Percentiles rank a stretch among this genome's conserved stretches.
Evolutionary conservation across 2,113 vertebrate genomes (phyloP).

Genomic region (Spermophilus dauricus): DNA sequence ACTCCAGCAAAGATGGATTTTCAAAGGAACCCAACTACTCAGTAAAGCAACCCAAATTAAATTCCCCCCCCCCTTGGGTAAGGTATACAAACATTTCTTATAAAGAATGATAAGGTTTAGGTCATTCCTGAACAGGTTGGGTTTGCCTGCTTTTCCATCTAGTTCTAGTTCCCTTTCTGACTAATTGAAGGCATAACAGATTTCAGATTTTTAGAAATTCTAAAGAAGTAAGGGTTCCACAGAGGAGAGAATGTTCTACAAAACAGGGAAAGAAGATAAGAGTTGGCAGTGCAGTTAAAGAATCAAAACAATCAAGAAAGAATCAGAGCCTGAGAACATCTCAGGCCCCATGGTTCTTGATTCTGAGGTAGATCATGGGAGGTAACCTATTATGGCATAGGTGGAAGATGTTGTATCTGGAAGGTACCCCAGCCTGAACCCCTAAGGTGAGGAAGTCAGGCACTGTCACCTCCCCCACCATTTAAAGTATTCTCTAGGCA

Average conservation of each 20-base stretch:
- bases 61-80: background rate
- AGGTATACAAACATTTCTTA: background rate
- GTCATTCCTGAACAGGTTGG: background rate
- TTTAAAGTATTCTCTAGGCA: background rate
- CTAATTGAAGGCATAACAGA: background rate
- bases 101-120: background rate
- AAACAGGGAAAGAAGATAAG: background rate
- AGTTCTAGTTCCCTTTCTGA: background rate
- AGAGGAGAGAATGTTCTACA: background rate
- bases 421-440: background rate
- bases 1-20: background rate
- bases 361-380: background rate
- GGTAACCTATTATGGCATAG: background rate
- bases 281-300: background rate
- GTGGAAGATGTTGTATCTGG: background rate
- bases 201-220: background rate
- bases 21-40: background rate
- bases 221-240: background rate
- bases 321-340: background rate
- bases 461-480: background rate
- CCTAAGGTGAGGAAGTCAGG: background rate
- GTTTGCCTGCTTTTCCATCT: background rate
- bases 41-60: background rate
- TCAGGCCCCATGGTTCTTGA: background rate
- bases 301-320: background rate